Percentiles rank a stretch among this genome's conserved stretches.
Evolutionary conservation across 2,797 vertebrate genomes (phyloP).

Genomic region (Pseudotriccus pelzelni): DNA sequence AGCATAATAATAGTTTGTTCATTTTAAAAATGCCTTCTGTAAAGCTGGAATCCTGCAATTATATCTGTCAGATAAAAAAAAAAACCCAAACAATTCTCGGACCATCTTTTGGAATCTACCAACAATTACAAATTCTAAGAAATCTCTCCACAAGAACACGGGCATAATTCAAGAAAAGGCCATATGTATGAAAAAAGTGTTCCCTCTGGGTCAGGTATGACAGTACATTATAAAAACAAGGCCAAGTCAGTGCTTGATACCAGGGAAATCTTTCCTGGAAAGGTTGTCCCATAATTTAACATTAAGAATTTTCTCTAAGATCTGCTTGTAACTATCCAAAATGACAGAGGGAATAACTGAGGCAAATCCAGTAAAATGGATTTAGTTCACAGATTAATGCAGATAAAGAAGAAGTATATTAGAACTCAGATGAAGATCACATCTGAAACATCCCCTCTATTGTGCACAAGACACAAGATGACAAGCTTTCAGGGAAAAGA

Average conservation of each 20-base stretch:
- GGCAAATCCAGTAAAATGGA: not conserved
- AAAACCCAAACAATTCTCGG: not conserved
- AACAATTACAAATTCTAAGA: not conserved
- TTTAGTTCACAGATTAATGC: not conserved
- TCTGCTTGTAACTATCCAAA: not conserved
- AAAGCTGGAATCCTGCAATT: not conserved
- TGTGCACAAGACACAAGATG: constrained; percentile 6
- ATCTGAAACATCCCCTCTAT: not conserved
- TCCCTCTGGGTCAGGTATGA: not conserved
- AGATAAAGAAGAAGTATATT: constrained; percentile 22
- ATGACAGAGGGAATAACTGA: not conserved
- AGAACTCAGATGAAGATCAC: not conserved
- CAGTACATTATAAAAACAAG: not conserved
- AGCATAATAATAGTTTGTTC: not conserved
- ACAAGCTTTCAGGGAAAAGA: constrained; percentile 23
- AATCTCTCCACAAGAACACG: not conserved
- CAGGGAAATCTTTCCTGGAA: not conserved
- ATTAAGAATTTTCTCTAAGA: not conserved
- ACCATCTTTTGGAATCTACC: not conserved
- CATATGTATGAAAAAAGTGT: not conserved
- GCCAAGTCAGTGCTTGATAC: not conserved
- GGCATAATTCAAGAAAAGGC: not conserved
- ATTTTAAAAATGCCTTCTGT: not conserved
- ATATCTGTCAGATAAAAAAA: not conserved
- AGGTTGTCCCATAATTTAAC: not conserved